A percentile compares a stretch with the other conserved stretches of the same genome.
Conservation (phyloP, 2,797 vertebrate genomes). For the Cirrhinus mrigala region DNA sequence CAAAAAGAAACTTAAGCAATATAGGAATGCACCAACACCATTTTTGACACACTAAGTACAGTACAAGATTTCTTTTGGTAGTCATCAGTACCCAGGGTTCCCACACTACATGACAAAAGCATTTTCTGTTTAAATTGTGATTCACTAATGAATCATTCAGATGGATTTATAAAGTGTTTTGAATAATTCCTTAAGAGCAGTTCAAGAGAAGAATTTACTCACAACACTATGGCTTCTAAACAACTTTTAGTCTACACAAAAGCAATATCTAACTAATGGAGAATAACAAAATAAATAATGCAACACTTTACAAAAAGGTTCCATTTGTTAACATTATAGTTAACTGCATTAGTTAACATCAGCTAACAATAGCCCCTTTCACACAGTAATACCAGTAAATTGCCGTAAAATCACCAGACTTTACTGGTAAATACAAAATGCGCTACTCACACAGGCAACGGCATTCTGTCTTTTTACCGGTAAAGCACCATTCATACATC, state of each 20-base stretch:
- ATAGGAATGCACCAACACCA: not conserved
- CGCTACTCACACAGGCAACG: no score
- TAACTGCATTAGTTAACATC: not conserved
- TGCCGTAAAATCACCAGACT: no score
- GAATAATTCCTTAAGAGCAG: not conserved
- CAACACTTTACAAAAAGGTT: not conserved
- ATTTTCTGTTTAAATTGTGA: not conserved
- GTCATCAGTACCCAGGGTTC: not conserved
- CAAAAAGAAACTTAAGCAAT: conserved; percentile 12
- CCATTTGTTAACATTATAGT: not conserved
- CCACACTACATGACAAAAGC: not conserved
- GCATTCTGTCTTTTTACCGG: no score
- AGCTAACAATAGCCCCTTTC: not conserved
- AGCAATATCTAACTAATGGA: not conserved
- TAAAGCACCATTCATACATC: no score
- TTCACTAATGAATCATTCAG: not conserved
- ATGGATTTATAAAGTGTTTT: not conserved
- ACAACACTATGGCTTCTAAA: not conserved
- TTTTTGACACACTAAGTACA: not conserved
- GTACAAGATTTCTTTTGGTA: not conserved
- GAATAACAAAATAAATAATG: not conserved
- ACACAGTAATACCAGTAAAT: no score
- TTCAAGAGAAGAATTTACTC: not conserved
- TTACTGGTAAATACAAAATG: no score
- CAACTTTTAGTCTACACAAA: not conserved